These are phyloP conservation scores for Neotoma lepida DNA, from an alignment of 2,113 vertebrate species.

Conservation along the genomic window DNA sequence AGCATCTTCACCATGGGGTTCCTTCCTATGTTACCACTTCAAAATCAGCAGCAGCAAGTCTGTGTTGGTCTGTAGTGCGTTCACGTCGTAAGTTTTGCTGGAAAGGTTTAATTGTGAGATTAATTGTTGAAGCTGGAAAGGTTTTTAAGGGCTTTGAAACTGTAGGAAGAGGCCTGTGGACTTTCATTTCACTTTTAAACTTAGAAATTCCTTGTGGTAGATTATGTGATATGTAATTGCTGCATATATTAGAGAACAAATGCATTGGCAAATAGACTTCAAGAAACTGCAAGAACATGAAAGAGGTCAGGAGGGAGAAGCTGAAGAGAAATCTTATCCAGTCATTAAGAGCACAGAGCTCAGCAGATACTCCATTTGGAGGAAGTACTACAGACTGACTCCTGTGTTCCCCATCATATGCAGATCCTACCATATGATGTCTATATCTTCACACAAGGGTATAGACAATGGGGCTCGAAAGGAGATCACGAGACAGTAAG, in stretches of 20 bases:
- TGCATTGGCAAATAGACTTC: neutral
- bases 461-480: neutral
- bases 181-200: neutral
- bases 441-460: neutral
- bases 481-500: neutral
- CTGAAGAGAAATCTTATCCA: neutral
- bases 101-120: neutral
- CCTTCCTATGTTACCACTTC: neutral
- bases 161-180: neutral
- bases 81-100: neutral
- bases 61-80: neutral
- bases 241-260: neutral
- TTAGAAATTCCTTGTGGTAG: neutral
- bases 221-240: neutral
- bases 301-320: neutral
- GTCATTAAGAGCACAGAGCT: too few species aligned
- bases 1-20: neutral
- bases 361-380: too few species aligned
- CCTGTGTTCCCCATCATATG: neutral
- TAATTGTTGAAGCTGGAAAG: neutral
- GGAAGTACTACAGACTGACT: neutral
- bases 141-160: neutral
- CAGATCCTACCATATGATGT: neutral
- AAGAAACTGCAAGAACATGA: neutral
- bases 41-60: neutral